Conservation (phyloP, 2,113 vertebrate genomes). For the Anoplopoma fimbria region DNA sequence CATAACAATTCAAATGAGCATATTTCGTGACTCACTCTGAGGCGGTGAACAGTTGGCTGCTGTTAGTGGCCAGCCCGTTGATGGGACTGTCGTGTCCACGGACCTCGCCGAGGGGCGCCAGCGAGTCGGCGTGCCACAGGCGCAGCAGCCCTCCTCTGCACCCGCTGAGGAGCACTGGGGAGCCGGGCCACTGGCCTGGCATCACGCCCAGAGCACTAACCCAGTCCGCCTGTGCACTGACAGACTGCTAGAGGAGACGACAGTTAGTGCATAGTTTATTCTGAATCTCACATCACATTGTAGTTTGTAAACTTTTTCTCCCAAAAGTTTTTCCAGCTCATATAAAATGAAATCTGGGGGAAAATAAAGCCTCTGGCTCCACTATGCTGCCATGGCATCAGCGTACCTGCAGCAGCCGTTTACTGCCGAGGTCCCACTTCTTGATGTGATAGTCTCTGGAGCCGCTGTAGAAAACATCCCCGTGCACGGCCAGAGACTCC, state of each 20-base stretch:
- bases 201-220: constrained; percentile 90
- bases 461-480: constrained; percentile 91
- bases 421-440: constrained; percentile 94
- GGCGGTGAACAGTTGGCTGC: constrained; percentile 93
- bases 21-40: constrained; percentile 90
- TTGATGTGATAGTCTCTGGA: constrained; percentile 94
- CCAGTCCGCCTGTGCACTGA: constrained; percentile 91
- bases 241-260: constrained; percentile 87
- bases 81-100: constrained; percentile 94
- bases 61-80: constrained; percentile 92
- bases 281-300: neutral
- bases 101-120: constrained; percentile 87
- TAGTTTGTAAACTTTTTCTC: neutral
- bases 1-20: neutral
- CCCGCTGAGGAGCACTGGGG: constrained; percentile 87
- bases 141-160: constrained; percentile 93
- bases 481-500: constrained; percentile 89
- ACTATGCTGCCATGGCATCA: neutral
- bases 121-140: constrained; percentile 91
- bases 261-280: neutral
- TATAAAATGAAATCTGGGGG: neutral
- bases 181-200: constrained; percentile 73
- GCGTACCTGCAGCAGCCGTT: constrained; percentile 91
- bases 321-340: neutral
- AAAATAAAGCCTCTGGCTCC: neutral